Evolutionary conservation across 1,140 invertebrate genomes (phyloP).

Genomic region (Aphelenchoides besseyi): DNA sequence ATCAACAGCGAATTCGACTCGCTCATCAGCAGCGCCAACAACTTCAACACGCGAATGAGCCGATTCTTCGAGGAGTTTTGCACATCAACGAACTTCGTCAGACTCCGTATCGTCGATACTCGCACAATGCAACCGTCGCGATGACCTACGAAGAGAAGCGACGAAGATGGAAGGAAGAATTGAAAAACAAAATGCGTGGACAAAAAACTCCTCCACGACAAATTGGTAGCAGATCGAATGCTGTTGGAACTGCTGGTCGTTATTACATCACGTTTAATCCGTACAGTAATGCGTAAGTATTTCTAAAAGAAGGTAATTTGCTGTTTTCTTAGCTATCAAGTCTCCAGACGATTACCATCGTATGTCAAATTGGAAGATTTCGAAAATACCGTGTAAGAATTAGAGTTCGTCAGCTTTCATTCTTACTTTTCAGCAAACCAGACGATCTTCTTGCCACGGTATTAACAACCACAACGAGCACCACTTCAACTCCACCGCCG

Average conservation of each 20-base stretch:
- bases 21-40: background rate
- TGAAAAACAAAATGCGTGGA: constrained; percentile 24
- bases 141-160: constrained; percentile 43
- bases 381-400: background rate
- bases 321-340: constrained; percentile 10
- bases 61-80: constrained; percentile 13
- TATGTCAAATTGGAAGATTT: background rate
- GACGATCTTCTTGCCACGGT: constrained; percentile 5
- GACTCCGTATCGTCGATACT: constrained; percentile 38
- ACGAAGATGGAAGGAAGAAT: constrained; percentile 40
- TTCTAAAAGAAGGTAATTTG: background rate
- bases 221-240: background rate
- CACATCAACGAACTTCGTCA: constrained; percentile 33
- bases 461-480: background rate
- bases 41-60: constrained; percentile 3
- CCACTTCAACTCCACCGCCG: constrained; percentile 14
- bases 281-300: background rate
- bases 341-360: constrained; percentile 4
- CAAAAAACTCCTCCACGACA: constrained; percentile 30
- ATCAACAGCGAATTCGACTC: constrained; percentile 16
- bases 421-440: background rate
- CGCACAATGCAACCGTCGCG: constrained; percentile 29
- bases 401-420: background rate
- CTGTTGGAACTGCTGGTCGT: constrained; percentile 8
- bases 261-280: constrained; percentile 21